These are phyloP conservation scores for Spatulosminthurus flaviceps DNA, from an alignment of 2,888 invertebrate genomes.

Conservation along the genomic window DNA sequence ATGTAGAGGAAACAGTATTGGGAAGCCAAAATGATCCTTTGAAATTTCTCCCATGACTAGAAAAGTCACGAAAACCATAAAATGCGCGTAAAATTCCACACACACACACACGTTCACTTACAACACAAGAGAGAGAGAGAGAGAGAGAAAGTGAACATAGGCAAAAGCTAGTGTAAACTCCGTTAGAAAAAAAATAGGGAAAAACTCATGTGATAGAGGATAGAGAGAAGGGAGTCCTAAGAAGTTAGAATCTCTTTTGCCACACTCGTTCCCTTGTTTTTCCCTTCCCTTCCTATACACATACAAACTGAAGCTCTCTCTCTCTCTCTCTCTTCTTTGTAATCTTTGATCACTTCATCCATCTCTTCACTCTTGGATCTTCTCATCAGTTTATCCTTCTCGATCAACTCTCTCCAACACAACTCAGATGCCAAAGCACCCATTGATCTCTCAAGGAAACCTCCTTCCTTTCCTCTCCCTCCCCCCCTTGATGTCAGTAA, in stretches of 20 bases:
- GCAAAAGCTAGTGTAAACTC: not conserved
- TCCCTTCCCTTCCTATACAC: constrained; percentile 22
- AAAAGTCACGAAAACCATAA: constrained; percentile 63
- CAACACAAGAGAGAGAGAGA: constrained; percentile 39
- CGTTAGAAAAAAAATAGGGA: not conserved
- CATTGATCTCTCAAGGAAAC: not conserved
- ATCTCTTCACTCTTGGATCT: not conserved
- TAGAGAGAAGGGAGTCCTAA: not conserved
- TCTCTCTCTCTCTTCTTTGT: constrained; percentile 34
- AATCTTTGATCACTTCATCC: constrained; percentile 40
- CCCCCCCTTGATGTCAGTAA: not conserved
- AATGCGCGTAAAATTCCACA: constrained; percentile 62
- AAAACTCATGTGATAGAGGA: not conserved
- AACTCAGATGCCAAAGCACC: not conserved
- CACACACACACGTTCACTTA: constrained; percentile 40
- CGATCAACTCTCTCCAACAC: not conserved
- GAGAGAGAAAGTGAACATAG: constrained; percentile 20
- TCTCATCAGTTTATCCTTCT: constrained; percentile 21
- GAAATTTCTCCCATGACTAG: constrained; percentile 63
- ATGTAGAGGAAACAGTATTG: constrained; percentile 61
- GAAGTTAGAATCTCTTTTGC: not conserved
- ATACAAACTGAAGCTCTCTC: not conserved
- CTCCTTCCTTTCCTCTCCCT: not conserved
- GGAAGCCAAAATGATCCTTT: constrained; percentile 64
- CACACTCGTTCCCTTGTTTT: constrained; percentile 30